These are phyloP conservation scores for Chromoteleia sp. DNA, from an alignment of 2,888 invertebrate genomes.

Conservation along the genomic window DNA sequence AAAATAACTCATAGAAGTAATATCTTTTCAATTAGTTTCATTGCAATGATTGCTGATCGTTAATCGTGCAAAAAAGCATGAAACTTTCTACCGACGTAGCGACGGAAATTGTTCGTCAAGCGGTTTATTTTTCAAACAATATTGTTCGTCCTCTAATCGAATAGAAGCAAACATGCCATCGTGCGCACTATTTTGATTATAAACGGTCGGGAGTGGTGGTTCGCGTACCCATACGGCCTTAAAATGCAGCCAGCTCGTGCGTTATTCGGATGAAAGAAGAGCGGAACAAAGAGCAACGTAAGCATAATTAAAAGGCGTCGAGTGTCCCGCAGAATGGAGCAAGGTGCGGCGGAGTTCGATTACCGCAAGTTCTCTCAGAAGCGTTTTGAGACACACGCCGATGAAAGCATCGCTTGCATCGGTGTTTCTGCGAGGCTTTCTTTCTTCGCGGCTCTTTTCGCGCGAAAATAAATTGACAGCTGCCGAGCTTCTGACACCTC, in stretches of 20 bases:
- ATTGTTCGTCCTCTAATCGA: conserved; percentile 2
- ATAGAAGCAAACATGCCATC: conserved; percentile 17
- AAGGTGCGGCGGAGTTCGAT: conserved; percentile 74
- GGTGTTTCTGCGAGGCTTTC: conserved; percentile 26
- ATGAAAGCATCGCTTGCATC: conserved; percentile 72
- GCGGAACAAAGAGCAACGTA: conserved; percentile 74
- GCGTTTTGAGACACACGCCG: conserved; percentile 59
- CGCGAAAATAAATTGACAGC: conserved; percentile 75
- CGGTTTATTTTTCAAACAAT: conserved; percentile 11
- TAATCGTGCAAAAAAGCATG: not conserved
- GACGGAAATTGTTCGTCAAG: not conserved
- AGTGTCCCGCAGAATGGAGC: conserved; percentile 74
- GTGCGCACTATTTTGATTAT: conserved; percentile 22
- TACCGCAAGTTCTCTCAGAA: conserved; percentile 74
- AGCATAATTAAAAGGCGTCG: conserved; percentile 82
- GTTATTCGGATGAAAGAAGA: conserved; percentile 71
- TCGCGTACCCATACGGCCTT: not conserved
- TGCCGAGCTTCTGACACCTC: conserved; percentile 70
- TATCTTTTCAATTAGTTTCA: conserved; percentile 4
- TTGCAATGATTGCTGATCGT: not conserved
- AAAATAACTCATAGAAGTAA: conserved; percentile 15
- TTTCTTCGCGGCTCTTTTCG: conserved; percentile 64
- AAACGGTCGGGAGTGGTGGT: not conserved
- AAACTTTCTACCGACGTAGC: not conserved
- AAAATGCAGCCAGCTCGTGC: conserved; percentile 41